Conservation (phyloP, 2,113 vertebrate species). For the Hyla sarda region DNA sequence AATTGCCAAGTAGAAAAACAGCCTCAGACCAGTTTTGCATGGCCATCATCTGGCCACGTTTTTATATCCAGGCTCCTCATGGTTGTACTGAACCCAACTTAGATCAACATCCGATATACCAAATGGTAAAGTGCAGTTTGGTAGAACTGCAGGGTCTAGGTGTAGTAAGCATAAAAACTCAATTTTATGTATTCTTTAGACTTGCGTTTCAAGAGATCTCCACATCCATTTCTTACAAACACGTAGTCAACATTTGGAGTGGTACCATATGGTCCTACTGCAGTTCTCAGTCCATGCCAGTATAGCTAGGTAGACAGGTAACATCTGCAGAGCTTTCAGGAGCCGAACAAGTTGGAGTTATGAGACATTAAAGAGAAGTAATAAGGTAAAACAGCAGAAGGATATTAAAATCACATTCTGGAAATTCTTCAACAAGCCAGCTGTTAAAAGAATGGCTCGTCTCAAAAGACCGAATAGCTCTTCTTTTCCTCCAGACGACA, state of each 20-base stretch:
- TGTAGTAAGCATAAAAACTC: too few relatives aligned
- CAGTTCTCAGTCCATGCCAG: not conserved
- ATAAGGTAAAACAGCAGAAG: constrained; percentile 53
- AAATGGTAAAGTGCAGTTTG: too few relatives aligned
- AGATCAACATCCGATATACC: too few relatives aligned
- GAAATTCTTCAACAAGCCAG: constrained; percentile 27
- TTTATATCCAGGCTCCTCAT: too few relatives aligned
- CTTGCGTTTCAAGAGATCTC: not conserved
- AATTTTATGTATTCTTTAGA: too few relatives aligned
- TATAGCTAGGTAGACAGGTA: constrained; percentile 45
- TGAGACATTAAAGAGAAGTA: constrained; percentile 41
- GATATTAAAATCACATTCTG: constrained; percentile 52
- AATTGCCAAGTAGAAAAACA: too few relatives aligned
- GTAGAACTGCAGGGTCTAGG: too few relatives aligned
- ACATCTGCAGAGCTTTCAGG: constrained; percentile 38
- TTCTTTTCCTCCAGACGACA: not conserved
- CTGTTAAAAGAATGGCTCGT: constrained; percentile 31
- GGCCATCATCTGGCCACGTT: too few relatives aligned
- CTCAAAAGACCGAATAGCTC: not conserved
- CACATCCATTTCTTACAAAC: not conserved
- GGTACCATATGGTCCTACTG: constrained; percentile 3
- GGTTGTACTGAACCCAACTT: too few relatives aligned
- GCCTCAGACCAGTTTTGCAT: too few relatives aligned
- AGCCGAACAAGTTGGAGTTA: constrained; percentile 31
- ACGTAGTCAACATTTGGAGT: not conserved